These are phyloP conservation scores for Notamacropus eugenii DNA, from an alignment of 2,797 vertebrate species.

Conservation along the genomic window DNA sequence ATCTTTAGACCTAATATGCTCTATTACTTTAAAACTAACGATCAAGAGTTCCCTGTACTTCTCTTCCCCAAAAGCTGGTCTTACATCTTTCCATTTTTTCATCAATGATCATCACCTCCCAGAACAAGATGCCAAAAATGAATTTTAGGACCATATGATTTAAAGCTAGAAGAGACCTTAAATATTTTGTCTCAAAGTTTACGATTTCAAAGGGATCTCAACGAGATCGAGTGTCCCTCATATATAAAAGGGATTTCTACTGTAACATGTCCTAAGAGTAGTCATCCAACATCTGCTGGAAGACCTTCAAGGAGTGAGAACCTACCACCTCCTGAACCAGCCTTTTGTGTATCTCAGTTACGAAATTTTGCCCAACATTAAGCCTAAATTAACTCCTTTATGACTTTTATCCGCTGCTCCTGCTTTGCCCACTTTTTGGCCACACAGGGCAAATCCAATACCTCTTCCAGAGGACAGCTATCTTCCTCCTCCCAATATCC, in stretches of 20 bases:
- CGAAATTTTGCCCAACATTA: neutral
- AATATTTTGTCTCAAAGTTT: neutral
- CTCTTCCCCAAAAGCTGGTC: neutral
- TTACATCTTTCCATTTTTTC: neutral
- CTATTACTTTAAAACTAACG: conserved; percentile 2
- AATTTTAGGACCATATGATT: neutral
- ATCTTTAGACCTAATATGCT: neutral
- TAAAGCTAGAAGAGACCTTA: neutral
- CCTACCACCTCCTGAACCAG: neutral
- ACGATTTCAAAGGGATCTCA: neutral
- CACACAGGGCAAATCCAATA: neutral
- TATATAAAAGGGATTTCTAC: neutral
- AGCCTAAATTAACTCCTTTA: neutral
- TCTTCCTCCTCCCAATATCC: neutral
- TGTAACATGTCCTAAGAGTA: neutral
- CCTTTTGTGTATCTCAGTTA: neutral
- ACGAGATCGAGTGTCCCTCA: neutral
- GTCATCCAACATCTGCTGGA: neutral
- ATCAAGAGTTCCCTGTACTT: neutral
- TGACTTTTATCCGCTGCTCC: neutral
- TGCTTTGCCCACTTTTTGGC: neutral
- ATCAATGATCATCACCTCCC: neutral
- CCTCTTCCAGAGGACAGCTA: neutral
- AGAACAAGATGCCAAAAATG: neutral
- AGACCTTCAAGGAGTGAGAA: neutral